phyloP scores from a whole-genome alignment of 2,113 vertebrate genomes.

The Rhodinocichla rosea region DNA sequence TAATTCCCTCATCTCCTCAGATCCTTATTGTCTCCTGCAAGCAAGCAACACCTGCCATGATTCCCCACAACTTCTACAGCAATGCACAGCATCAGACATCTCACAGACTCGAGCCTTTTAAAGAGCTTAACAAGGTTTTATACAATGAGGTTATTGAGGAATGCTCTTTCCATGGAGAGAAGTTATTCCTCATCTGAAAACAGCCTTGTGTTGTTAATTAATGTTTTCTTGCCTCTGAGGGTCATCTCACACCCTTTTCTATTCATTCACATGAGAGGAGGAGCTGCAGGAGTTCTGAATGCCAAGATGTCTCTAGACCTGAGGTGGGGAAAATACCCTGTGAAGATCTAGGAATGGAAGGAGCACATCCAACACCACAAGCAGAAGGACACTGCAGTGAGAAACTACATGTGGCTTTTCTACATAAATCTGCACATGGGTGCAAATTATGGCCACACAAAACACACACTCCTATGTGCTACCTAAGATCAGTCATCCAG shows the following conservation, averaged over 20 bases:
- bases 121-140: conserved; percentile 35
- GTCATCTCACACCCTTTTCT: not conserved
- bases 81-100: not conserved
- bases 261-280: not conserved
- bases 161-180: conserved; percentile 32
- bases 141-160: not conserved
- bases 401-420: not conserved
- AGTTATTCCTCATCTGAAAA: not conserved
- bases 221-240: not conserved
- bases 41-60: not conserved
- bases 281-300: not conserved
- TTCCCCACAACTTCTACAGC: not conserved
- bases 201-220: not conserved
- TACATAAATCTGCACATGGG: not conserved
- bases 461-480: not conserved
- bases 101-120: not conserved
- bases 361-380: not conserved
- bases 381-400: not conserved
- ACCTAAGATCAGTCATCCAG: not conserved
- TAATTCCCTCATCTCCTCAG: not conserved
- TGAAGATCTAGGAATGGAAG: not conserved
- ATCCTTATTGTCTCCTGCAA: not conserved
- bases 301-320: not conserved
- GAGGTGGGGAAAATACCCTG: not conserved
- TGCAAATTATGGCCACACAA: not conserved